Conservation (phyloP, 2,888 invertebrate species). For the Dyspetes luteomarginatus region DNA sequence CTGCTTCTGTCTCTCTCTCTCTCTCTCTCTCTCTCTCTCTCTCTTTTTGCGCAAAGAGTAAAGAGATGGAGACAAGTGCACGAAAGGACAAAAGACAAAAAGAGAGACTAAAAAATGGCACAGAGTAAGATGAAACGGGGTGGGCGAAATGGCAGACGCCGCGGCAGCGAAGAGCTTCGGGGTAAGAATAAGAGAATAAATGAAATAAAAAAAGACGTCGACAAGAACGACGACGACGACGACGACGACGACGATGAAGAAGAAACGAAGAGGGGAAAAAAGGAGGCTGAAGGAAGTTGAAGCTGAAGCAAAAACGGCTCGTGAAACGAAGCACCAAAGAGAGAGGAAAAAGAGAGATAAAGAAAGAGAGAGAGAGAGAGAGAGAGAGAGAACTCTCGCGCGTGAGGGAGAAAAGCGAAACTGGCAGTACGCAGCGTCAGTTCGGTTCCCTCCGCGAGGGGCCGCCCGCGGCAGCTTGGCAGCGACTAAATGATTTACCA, state of each 20-base stretch:
- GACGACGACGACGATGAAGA: constrained; percentile 9
- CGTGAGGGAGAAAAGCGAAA: constrained; percentile 56
- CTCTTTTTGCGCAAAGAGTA: constrained; percentile 33
- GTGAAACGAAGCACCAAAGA: not conserved
- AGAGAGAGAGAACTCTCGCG: constrained; percentile 29
- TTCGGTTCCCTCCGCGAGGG: constrained; percentile 70
- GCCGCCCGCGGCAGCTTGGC: constrained; percentile 81
- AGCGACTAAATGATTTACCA: constrained; percentile 83
- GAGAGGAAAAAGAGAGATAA: not conserved
- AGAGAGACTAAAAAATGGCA: constrained; percentile 51
- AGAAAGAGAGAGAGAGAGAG: constrained; percentile 17
- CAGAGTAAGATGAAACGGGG: constrained; percentile 64
- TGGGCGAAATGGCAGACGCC: constrained; percentile 66
- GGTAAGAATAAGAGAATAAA: constrained; percentile 63
- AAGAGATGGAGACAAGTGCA: constrained; percentile 57
- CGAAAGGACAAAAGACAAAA: constrained; percentile 32
- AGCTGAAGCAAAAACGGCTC: constrained; percentile 62
- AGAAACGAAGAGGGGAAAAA: constrained; percentile 37
- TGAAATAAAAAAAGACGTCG: constrained; percentile 43
- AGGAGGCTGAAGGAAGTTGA: constrained; percentile 64
- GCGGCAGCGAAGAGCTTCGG: constrained; percentile 60
- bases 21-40: not conserved
- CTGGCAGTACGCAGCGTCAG: constrained; percentile 69
- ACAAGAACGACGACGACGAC: not conserved
- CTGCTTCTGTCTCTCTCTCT: not conserved